Conservation (phyloP, 2,797 vertebrate genomes). For the Chanos chanos region DNA sequence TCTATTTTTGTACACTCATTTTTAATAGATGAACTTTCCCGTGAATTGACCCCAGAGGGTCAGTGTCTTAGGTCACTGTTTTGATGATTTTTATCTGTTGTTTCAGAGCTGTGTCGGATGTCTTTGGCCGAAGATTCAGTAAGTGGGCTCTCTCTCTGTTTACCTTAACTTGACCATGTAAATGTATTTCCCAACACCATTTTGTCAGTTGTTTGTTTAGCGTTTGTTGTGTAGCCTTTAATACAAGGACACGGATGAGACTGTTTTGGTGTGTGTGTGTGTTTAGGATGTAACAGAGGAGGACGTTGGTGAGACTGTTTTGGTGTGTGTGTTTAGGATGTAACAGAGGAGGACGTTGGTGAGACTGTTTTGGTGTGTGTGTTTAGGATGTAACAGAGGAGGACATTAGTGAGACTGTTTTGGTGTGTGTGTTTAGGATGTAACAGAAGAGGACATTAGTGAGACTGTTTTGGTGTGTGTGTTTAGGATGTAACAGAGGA, state of each 20-base stretch:
- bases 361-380: neutral
- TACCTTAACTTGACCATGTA: neutral
- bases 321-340: conserved; percentile 51
- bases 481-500: conserved; percentile 58
- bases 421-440: conserved; percentile 51
- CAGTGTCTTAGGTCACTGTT: neutral
- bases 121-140: conserved; percentile 93
- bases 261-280: neutral
- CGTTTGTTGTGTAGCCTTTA: neutral
- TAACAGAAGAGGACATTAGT: conserved; percentile 37
- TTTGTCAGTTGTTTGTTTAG: neutral
- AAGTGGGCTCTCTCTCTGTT: conserved; percentile 59
- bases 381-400: conserved; percentile 58
- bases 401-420: neutral
- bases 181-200: neutral
- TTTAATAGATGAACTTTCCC: rapidly evolving
- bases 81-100: neutral
- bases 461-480: neutral
- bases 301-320: neutral
- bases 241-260: no score
- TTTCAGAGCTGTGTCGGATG: conserved; percentile 84
- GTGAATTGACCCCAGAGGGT: neutral
- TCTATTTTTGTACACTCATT: no score
- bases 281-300: conserved; percentile 47
- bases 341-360: conserved; percentile 37